Conservation (phyloP, 2,797 vertebrate genomes). For the Anguilla marmorata region DNA sequence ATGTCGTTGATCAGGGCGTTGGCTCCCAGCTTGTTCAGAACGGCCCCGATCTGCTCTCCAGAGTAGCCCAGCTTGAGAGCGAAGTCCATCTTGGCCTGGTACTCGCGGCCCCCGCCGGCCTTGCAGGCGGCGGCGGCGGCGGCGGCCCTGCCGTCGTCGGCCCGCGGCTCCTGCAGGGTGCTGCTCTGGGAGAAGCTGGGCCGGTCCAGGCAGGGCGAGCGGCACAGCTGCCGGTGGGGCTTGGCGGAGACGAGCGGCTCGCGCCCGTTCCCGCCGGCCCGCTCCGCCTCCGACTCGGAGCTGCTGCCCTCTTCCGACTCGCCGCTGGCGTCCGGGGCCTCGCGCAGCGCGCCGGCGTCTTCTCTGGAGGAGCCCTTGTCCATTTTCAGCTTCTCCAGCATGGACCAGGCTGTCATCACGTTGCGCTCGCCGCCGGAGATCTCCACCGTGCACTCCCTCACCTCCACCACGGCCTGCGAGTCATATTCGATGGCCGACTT, state of each 20-base stretch:
- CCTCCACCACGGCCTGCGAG: constrained; percentile 72
- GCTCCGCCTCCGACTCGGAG: constrained; percentile 88
- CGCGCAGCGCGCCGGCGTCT: constrained; percentile 73
- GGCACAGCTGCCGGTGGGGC: constrained; percentile 91
- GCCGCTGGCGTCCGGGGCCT: constrained; percentile 66
- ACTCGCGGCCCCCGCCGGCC: constrained; percentile 78
- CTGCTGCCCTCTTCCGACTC: constrained; percentile 90
- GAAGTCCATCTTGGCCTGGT: constrained; percentile 97
- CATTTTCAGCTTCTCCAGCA: constrained; percentile 92
- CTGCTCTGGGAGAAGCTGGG: constrained; percentile 97
- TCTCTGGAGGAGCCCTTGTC: constrained; percentile 85
- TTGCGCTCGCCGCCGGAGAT: constrained; percentile 74
- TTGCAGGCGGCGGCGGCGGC: constrained; percentile 43
- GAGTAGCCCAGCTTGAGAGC: constrained; percentile 95
- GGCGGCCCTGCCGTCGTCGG: constrained; percentile 65
- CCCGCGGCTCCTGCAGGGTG: constrained; percentile 78
- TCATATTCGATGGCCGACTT: constrained; percentile 63
- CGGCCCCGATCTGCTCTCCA: constrained; percentile 91
- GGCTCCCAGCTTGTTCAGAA: constrained; percentile 89
- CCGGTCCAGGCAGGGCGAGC: constrained; percentile 91
- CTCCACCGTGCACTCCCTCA: constrained; percentile 78
- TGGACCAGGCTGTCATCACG: constrained; percentile 93
- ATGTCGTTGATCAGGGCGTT: constrained; percentile 93
- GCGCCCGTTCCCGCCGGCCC: constrained; percentile 67
- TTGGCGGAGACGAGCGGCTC: constrained; percentile 80